Base-by-base conservation (phyloP, 2,888 invertebrate genomes). In the Scaptomyza caliginosa region DNA sequence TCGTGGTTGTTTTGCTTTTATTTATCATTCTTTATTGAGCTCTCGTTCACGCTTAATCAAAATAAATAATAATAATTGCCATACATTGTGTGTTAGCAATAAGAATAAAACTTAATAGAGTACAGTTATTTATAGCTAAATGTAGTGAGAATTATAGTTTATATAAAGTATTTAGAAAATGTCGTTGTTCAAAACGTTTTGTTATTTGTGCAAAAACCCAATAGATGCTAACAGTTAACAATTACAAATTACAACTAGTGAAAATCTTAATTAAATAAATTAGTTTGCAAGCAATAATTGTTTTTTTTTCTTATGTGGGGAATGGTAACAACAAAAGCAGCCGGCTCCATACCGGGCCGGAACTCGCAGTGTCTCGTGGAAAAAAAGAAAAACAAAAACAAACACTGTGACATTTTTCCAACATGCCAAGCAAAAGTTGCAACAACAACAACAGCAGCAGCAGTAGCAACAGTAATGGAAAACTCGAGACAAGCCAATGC, bases 251-350 rank as follows among this genome's bases (percentile, higher is more conserved):
- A 64, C 57, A 80, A 32, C 64, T 80, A 80, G 86, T 84, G 80
- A 80, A 86, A 80, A 86, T 80, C 87, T 73, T 81, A 81, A 87
- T 87, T 81, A 81, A 81, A 81, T 85, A 81, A 81, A 81, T 87
- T 87, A 85, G 69, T 72, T 72, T 59, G 57, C 49, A 49, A 60
- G 77, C 74, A 59, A 78, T 86, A 77, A 81, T 82, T 75, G 75
- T 82, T n/a, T 74, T 75, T 79, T 82, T n/a, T 74, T 16, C 28
- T 28, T 28, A 28, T 69, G 74, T 88, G 86, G 81, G 80, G 75
- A 85, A 83, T 86, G 68, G 84, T 86, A 83, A 88, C 86, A 82
- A 86, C 86, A 82, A 86, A 78, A 76, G 64, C 60, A 36, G 60
- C 50, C 45, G 66, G 39, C 72, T 16, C 34, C 67, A 48, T 65